Evolutionary conservation across 2,113 vertebrate genomes (phyloP).

Genomic region (Chionis minor): DNA sequence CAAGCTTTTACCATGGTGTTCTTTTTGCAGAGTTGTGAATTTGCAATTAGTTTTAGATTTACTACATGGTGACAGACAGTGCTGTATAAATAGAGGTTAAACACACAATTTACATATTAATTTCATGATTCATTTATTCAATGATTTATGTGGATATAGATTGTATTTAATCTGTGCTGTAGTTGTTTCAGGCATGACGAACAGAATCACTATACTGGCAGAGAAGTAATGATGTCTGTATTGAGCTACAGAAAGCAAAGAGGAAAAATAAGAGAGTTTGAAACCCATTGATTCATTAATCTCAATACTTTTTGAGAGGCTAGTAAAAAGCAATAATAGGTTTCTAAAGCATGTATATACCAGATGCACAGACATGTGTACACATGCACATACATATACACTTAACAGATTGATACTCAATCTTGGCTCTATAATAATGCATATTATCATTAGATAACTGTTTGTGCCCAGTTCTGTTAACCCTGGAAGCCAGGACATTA

Average conservation of each 20-base stretch:
- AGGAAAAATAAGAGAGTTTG: constrained; percentile 39
- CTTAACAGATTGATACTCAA: not conserved
- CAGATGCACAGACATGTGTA: not conserved
- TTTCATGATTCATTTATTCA: constrained; percentile 96
- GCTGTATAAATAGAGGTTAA: constrained; percentile 93
- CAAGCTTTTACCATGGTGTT: constrained; percentile 84
- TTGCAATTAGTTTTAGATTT: constrained; percentile 94
- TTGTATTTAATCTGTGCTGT: constrained; percentile 85
- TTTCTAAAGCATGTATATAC: constrained; percentile 12
- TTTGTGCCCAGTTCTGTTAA: not conserved
- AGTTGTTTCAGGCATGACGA: constrained; percentile 81
- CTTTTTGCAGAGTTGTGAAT: constrained; percentile 84
- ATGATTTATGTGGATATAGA: constrained; percentile 91
- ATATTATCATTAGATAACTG: not conserved
- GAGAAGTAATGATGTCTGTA: constrained; percentile 74
- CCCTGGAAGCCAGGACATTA: not conserved
- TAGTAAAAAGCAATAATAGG: constrained; percentile 32
- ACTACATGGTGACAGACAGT: constrained; percentile 88
- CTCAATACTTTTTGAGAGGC: constrained; percentile 47
- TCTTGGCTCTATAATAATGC: not conserved
- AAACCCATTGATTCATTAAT: constrained; percentile 60
- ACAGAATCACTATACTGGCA: constrained; percentile 64
- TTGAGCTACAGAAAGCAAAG: constrained; percentile 53
- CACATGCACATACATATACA: not conserved
- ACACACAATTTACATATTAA: constrained; percentile 95